Conservation (phyloP, 2,113 vertebrate genomes). For the Halichoerus grypus region DNA sequence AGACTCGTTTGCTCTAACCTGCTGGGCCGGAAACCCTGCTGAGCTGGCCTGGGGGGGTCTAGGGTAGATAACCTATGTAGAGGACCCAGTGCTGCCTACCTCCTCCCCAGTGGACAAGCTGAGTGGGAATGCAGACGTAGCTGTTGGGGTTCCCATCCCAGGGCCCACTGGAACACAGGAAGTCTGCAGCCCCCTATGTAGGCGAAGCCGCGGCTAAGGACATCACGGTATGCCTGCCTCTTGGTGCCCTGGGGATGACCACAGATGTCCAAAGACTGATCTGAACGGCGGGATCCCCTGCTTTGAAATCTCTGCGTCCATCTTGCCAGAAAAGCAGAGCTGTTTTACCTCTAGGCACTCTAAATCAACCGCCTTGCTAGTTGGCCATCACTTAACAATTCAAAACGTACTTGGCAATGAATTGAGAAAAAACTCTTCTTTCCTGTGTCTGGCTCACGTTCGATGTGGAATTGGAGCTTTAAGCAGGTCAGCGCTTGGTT, state of each 20-base stretch:
- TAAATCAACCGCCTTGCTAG: background rate
- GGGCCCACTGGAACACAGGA: background rate
- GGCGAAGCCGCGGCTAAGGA: background rate
- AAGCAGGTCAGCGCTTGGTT: background rate
- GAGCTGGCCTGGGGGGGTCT: background rate
- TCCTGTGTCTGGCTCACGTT: background rate
- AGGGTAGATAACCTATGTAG: background rate
- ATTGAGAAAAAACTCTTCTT: background rate
- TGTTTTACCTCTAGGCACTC: rapidly evolving
- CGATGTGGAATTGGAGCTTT: background rate
- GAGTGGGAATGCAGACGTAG: rapidly evolving
- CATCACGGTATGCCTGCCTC: background rate
- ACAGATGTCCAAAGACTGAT: background rate
- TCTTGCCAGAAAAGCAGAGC: background rate
- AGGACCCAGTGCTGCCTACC: rapidly evolving
- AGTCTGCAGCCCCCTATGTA: background rate
- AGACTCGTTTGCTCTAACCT: background rate
- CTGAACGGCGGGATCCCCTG: background rate
- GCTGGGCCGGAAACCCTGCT: background rate
- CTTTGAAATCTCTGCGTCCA: background rate
- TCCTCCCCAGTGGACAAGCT: rapidly evolving
- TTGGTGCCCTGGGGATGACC: rapidly evolving
- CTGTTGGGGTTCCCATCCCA: rapidly evolving
- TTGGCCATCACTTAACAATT: background rate
- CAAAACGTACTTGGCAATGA: background rate